These are phyloP conservation scores for Plecotus auritus DNA, from an alignment of 2,113 vertebrate species.

Conservation along the genomic window DNA sequence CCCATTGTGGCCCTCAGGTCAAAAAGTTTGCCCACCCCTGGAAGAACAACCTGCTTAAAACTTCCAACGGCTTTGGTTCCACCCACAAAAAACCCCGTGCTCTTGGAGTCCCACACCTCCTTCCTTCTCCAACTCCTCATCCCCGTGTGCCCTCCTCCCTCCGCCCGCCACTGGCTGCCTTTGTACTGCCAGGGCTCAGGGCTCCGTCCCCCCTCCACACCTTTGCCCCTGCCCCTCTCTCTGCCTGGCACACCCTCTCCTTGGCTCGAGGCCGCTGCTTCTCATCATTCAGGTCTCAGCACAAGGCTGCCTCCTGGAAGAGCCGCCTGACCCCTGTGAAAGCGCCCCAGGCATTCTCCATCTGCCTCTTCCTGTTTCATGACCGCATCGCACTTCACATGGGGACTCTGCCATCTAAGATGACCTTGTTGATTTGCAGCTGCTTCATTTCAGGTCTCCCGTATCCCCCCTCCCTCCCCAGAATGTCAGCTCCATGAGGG, in stretches of 20 bases:
- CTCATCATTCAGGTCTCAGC: neutral
- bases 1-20: too few species aligned
- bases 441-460: neutral
- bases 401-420: neutral
- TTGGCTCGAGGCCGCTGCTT: too few species aligned
- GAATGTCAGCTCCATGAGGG: neutral
- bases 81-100: neutral
- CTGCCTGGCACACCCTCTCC: neutral
- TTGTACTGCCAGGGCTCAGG: neutral
- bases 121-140: neutral
- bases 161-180: neutral
- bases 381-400: neutral
- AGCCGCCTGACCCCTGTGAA: neutral
- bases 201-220: neutral
- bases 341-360: neutral
- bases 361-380: neutral
- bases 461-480: too few species aligned
- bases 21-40: too few species aligned
- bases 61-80: neutral
- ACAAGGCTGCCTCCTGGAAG: neutral
- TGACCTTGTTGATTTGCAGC: neutral
- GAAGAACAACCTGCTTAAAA: neutral
- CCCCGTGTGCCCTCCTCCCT: accelerated
- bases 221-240: neutral
- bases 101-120: neutral